These are phyloP conservation scores for Okamejei kenojei DNA, from an alignment of 2,797 vertebrate species.

Conservation along the genomic window DNA sequence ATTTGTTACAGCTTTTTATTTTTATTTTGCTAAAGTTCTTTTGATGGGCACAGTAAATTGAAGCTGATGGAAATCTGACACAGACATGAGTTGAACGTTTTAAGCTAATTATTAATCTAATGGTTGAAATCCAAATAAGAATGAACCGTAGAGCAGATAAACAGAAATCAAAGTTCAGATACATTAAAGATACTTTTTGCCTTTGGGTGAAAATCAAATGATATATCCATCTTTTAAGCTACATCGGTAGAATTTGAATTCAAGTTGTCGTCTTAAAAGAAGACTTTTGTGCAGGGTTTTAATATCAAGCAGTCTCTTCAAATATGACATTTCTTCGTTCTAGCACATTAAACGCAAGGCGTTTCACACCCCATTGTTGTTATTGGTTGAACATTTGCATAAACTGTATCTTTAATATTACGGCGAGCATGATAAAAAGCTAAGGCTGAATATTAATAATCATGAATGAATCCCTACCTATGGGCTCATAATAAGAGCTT, in stretches of 20 bases:
- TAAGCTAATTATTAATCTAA: neutral
- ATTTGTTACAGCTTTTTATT: no score
- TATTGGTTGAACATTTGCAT: constrained; percentile 22
- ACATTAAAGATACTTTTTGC: neutral
- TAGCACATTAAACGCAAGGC: neutral
- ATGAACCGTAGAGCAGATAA: neutral
- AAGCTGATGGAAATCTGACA: neutral
- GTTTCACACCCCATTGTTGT: constrained; percentile 1
- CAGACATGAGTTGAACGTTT: neutral
- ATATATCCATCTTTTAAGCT: neutral
- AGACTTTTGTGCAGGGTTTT: constrained; percentile 2
- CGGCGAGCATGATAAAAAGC: neutral
- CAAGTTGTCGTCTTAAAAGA: neutral
- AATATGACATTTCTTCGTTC: neutral
- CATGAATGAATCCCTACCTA: constrained; percentile 23
- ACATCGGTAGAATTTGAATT: neutral
- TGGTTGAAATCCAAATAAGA: neutral
- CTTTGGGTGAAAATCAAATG: neutral
- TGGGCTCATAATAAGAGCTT: neutral
- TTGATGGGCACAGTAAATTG: neutral
- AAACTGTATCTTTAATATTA: constrained; percentile 33
- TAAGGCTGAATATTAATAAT: constrained; percentile 34
- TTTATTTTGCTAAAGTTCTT: neutral
- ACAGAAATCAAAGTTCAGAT: neutral
- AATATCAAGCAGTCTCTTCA: constrained; percentile 26